A percentile compares a stretch with the other conserved stretches of the same genome.
phyloP scores from a whole-genome alignment of 92 coral and sea anemone genomes.

The Zoanthus solanderi region DNA sequence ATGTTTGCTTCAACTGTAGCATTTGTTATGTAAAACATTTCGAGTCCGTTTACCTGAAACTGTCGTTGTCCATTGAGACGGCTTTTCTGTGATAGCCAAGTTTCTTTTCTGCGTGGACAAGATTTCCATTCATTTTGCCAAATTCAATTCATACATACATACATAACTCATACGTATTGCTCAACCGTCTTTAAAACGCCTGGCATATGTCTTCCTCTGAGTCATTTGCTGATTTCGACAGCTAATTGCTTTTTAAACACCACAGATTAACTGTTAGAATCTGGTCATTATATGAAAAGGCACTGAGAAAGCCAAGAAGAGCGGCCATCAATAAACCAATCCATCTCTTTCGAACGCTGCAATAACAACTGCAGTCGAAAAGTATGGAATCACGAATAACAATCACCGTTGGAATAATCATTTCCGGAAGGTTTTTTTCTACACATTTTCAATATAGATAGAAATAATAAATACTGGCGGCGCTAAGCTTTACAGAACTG shows the following conservation, averaged over 20 bases:
- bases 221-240: neutral
- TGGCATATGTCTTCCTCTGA: neutral
- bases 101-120: conserved; percentile 4
- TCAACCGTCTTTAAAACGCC: neutral
- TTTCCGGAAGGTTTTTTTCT: conserved; percentile 32
- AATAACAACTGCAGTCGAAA: conserved; percentile 2
- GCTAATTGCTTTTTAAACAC: conserved; percentile 13
- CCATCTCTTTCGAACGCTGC: neutral
- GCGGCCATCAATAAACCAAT: neutral
- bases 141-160: neutral
- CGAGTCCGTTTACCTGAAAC: conserved; percentile 15
- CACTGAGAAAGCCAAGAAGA: neutral
- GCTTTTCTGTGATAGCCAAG: conserved; percentile 1
- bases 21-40: too few relatives aligned
- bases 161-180: neutral
- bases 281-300: neutral
- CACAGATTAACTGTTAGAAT: neutral
- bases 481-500: neutral
- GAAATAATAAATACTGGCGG: conserved; percentile 2
- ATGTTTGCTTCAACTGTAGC: neutral
- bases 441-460: conserved; percentile 25
- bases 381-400: conserved; percentile 24
- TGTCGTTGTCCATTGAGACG: conserved; percentile 6
- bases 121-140: conserved; percentile 8
- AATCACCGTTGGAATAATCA: neutral